Conservation (phyloP, 1,140 invertebrate genomes). For the Acromyrmex echinatior region DNA sequence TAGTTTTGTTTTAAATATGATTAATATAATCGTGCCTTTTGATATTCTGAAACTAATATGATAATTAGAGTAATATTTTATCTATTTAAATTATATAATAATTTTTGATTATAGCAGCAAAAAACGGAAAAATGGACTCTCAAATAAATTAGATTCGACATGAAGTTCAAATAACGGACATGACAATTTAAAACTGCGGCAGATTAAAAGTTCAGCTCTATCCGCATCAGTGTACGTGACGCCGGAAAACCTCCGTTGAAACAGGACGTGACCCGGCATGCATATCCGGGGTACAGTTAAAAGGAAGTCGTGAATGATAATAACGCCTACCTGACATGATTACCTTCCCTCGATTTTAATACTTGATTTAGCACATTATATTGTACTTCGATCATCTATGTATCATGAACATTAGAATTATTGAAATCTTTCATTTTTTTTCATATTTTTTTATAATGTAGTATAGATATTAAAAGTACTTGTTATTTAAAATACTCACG, state of each 20-base stretch:
- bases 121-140: background rate
- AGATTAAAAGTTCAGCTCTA: conserved; percentile 72
- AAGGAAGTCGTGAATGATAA: conserved; percentile 83
- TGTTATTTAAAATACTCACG: conserved; percentile 5
- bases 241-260: conserved; percentile 77
- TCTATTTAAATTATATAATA: background rate
- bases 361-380: conserved; percentile 19
- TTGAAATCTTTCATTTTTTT: background rate
- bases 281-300: conserved; percentile 80
- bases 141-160: conserved; percentile 4
- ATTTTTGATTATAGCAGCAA: background rate
- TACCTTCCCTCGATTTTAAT: conserved; percentile 68
- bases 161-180: conserved; percentile 58
- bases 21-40: background rate
- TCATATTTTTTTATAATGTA: background rate
- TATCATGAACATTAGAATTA: background rate
- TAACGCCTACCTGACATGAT: conserved; percentile 79
- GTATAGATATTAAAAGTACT: background rate
- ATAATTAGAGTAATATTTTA: background rate
- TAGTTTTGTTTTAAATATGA: background rate
- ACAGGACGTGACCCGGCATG: conserved; percentile 84
- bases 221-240: conserved; percentile 78
- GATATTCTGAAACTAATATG: conserved; percentile 8
- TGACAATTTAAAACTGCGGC: conserved; percentile 65
- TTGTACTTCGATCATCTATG: conserved; percentile 1